Base-by-base conservation (phyloP, 2,113 vertebrate species). In the Cyanoderma ruficeps region DNA sequence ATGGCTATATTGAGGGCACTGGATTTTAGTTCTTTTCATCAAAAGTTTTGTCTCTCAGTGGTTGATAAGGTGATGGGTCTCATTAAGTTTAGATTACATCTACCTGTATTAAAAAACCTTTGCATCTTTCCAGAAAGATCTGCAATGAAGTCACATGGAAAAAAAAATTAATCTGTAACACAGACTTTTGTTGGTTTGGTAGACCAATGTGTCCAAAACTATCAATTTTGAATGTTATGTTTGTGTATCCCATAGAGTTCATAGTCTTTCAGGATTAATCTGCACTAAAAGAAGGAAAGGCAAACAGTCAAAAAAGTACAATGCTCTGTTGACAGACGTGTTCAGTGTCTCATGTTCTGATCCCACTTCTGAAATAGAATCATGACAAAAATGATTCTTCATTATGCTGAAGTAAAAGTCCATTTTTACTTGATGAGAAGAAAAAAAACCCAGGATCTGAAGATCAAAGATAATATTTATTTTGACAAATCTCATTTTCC, bases 21-120 rank as follows among this genome's bases (percentile, higher is more conserved):
- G 22, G 10, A 79, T 19, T 83, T 89, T 30, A 59, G 41, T 76
- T 72, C 72, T 94, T 92, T 91, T 80, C 74, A 89, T 76, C 55
- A 59, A 11, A 83, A 80, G 24, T 53, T 74, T 92, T 92, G 13
- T 74, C 90, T 87, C 80, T 89, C 60, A 61, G 27, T 68, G 68
- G 47, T 47, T 85, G 70, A 86, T 80, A 87, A 65, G 1, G 4
- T 88, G 46, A 25, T 49, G 20, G 22, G 19, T 69, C 28, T 90
- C 44, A 71, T 79, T 69, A 90, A 90, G 21, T 39, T 85, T 81
- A 52, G 22, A 78, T 69, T 72, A 63, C 46, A 76, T 8, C 23
- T 15, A 25, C 59, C n/a, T 85, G 22, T 81, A 49, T 65, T 91
- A 44, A 15, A 15, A 84, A 61, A 14, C 18, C 6, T 83, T 72